Evolutionary conservation across 1,140 invertebrate genomes (phyloP), one percentile per base, ranked within the genome.

Genomic region (Drosophila rhopaloa): DNA sequence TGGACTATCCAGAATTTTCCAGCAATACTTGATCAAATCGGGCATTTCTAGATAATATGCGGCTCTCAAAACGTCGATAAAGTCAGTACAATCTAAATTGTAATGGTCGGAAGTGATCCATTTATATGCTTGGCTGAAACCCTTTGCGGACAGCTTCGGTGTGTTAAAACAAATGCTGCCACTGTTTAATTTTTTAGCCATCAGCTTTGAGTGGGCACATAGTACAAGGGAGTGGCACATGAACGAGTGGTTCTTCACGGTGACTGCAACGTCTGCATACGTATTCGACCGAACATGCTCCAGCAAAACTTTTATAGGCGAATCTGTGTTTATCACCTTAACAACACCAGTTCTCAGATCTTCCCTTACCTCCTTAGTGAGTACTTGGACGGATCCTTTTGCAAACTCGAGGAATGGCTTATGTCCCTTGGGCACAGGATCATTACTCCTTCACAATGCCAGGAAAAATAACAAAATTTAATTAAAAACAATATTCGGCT

Each of bases 31-130:
- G 4, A 78, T n/a, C 4, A 80, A 9, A 0, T 38, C 7, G 0
- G 19, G 16, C 1, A 80, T 46, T 0, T 78, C 16, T 14, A 78
- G 41, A 6, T 29, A 66, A 6, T 27, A 43, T 0, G 70, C 75
- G 0, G 50, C 47, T 2, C 38, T 43, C 2, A 65, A 5, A 2
- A 67, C 1, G 1, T 51, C 43, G 1, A 14, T 4, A 0, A 74
- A 0, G 37, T 68, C 27, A 19, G 10, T 4, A 1, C 0, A 0
- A 10, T 50, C 10, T 5, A 60, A 5, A 6, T 1, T 1, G 5
- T 14, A 35, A 10, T n/a, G 2, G 0, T 40, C 27, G 1, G 58
- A 48, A 11, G 56, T 32, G 40, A 61, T 70, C 59, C 57, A 61
- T 14, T 55, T 14, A 11, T 70, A 61, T 4, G 32, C 13, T 9